Percentiles rank a stretch among this genome's conserved stretches.
Evolutionary conservation across 2,888 invertebrate species (phyloP).

Genomic region (Callosobruchus maculatus): DNA sequence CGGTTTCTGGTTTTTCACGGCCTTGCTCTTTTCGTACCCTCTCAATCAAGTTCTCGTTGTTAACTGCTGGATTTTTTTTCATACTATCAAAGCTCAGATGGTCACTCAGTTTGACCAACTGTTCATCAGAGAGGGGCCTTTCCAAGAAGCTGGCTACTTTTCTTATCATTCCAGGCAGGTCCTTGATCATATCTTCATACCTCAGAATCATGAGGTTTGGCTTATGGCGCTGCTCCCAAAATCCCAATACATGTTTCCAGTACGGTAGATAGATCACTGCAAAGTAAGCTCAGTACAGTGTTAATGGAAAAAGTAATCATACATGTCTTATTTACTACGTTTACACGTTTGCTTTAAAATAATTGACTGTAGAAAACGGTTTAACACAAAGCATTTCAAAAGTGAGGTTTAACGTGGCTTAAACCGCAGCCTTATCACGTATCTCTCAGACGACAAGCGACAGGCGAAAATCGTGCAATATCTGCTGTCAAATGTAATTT

Average conservation of each 20-base stretch:
- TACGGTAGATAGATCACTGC: neutral
- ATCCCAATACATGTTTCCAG: constrained; percentile 8
- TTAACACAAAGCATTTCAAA: no score
- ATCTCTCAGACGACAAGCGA: no score
- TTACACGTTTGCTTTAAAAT: no score
- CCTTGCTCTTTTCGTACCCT: neutral
- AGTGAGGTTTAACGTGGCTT: no score
- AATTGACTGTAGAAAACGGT: no score
- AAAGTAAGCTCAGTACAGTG: no score
- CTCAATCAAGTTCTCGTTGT: neutral
- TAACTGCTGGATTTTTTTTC: neutral
- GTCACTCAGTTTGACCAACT: neutral
- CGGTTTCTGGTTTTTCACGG: neutral
- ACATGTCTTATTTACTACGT: no score
- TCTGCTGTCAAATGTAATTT: no score
- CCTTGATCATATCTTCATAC: neutral
- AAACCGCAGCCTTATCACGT: no score
- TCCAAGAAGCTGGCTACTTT: neutral
- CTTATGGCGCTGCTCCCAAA: neutral
- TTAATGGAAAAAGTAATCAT: no score
- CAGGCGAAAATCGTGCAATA: no score
- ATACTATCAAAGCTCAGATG: neutral
- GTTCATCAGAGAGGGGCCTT: neutral
- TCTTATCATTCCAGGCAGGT: neutral
- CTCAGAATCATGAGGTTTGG: neutral